Evolutionary conservation across 2,113 vertebrate species (phyloP).

Genomic region (Rattus rattus): DNA sequence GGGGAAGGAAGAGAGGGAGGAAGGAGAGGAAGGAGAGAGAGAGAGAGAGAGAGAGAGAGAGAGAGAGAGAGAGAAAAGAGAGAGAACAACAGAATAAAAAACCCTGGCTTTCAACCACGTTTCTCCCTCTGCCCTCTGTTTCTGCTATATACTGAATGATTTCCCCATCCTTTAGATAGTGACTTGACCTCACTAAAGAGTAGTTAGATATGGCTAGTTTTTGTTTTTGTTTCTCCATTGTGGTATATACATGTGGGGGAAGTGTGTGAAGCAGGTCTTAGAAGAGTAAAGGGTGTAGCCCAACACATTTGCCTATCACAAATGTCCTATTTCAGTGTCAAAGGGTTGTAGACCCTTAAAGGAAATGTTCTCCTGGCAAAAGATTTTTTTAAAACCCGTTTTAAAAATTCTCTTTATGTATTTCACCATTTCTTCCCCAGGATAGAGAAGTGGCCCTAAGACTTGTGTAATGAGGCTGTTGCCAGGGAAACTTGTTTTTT

Average conservation of each 20-base stretch:
- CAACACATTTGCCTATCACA: background rate
- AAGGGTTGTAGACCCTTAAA: background rate
- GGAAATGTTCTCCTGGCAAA: conserved; percentile 26
- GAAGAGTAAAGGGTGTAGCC: background rate
- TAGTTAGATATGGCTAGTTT: background rate
- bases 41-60: too few relatives aligned
- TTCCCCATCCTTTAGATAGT: conserved; percentile 12
- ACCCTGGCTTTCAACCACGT: background rate
- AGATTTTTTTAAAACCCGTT: conserved; percentile 37
- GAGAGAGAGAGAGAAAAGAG: background rate
- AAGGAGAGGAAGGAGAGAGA: too few relatives aligned
- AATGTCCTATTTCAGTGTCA: background rate
- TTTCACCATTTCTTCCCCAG: background rate
- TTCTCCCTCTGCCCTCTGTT: background rate
- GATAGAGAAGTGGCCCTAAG: conserved; percentile 61
- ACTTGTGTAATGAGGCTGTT: conserved; percentile 71
- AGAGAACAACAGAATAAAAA: background rate
- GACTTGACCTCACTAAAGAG: background rate
- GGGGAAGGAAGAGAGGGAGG: too few relatives aligned
- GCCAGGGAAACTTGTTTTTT: conserved; percentile 77
- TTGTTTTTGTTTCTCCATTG: background rate
- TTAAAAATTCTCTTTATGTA: conserved; percentile 37
- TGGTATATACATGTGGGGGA: too few relatives aligned
- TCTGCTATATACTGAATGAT: background rate
- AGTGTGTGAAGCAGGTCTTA: background rate